These are phyloP conservation scores for Lapara coniferarum DNA, from an alignment of 2,888 invertebrate genomes.

Conservation along the genomic window DNA sequence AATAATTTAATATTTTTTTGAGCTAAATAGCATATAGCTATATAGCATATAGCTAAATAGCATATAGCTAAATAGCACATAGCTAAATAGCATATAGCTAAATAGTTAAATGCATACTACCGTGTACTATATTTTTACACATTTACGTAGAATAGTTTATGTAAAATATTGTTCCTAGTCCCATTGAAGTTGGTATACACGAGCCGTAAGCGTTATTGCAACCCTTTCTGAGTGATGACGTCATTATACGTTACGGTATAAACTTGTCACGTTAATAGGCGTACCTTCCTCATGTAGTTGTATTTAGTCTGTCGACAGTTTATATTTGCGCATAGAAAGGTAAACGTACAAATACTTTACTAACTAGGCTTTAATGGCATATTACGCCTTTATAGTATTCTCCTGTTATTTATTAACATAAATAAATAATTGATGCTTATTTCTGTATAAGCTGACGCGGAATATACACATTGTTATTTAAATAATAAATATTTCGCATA, in stretches of 20 bases:
- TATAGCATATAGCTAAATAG: too few species aligned
- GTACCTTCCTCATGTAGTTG: too few species aligned
- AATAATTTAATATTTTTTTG: not conserved
- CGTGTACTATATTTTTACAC: constrained; percentile 5
- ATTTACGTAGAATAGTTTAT: not conserved
- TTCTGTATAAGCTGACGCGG: constrained; percentile 8
- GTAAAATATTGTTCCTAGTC: not conserved
- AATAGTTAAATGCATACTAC: not conserved
- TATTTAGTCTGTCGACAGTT: not conserved
- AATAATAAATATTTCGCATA: constrained; percentile 11
- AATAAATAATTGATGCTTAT: constrained; percentile 8
- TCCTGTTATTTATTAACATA: not conserved
- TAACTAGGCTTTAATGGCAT: constrained; percentile 1
- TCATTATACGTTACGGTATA: not conserved
- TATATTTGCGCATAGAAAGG: constrained; percentile 11
- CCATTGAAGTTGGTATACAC: not conserved
- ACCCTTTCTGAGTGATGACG: not conserved
- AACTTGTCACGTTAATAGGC: not conserved
- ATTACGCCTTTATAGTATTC: constrained; percentile 10
- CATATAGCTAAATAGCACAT: not conserved
- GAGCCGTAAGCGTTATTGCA: not conserved
- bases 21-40: not conserved
- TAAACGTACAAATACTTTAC: constrained; percentile 5
- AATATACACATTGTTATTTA: constrained; percentile 17
- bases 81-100: not conserved